Conservation (phyloP, 2,888 invertebrate genomes). For the Anagyrus pseudococci region DNA sequence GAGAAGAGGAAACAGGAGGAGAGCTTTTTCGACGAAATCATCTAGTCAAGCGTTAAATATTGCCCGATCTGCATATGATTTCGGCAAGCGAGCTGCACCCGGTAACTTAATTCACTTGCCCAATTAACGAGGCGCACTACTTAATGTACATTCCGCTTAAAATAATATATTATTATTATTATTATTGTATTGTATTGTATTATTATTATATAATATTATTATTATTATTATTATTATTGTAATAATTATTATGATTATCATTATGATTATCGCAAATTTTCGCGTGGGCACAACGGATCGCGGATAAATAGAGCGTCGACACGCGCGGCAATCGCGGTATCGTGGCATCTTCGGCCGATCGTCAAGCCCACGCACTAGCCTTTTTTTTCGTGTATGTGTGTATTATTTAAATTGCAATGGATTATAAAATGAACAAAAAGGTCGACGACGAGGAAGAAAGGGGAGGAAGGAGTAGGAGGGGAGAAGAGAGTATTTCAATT, state of each 20-base stretch:
- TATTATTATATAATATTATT: conserved; percentile 2
- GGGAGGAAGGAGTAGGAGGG: too few species aligned
- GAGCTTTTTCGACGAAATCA: conserved; percentile 46
- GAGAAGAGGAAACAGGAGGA: conserved; percentile 17
- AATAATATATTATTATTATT: conserved; percentile 33
- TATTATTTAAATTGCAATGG: too few species aligned
- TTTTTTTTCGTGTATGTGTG: too few species aligned
- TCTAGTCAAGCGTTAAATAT: conserved; percentile 53
- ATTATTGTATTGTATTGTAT: background rate
- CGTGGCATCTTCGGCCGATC: too few species aligned
- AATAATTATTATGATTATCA: background rate
- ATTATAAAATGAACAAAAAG: too few species aligned
- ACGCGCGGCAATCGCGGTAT: too few species aligned
- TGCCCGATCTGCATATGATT: conserved; percentile 44
- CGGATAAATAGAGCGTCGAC: too few species aligned
- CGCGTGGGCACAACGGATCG: too few species aligned
- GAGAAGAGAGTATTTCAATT: too few species aligned
- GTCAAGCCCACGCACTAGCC: too few species aligned
- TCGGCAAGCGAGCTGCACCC: conserved; percentile 43
- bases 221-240: conserved; percentile 14
- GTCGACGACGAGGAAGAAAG: too few species aligned
- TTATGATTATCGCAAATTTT: too few species aligned
- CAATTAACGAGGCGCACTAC: conserved; percentile 26
- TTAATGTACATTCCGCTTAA: conserved; percentile 43
- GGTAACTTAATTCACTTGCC: conserved; percentile 47